Base-by-base conservation (phyloP, 2,797 vertebrate species). In the Buphagus erythrorhynchus region DNA sequence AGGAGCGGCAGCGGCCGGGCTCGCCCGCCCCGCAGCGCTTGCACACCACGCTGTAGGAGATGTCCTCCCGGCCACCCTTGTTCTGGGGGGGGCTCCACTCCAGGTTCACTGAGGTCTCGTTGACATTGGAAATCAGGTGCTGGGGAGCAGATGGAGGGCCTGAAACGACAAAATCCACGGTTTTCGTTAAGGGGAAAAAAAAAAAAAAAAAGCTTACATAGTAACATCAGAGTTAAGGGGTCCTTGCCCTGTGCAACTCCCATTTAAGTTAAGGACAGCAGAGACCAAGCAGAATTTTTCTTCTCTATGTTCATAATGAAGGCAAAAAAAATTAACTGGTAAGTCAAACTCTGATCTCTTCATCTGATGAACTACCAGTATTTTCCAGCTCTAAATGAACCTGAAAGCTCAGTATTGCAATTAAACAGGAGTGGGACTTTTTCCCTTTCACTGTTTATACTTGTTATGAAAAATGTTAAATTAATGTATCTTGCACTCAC, bases 101-200 rank as follows among this genome's bases (percentile, higher is more conserved):
- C 98, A 99, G 97, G 97, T 99, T 99, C 71, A 99, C 99, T 0
- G 99, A 99, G 1, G 99, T 99, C 98, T 99, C 99, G 0, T 99
- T 99, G 95, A 99, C 99, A 17, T 99, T 99, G 79, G 99, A 99
- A 97, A 99, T 99, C 94, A 99, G 98, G 96, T 99, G 99, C 74
- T 99, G 98, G 13, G 99, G 99, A 51, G 99, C 99, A 6, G 99
- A 98, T 0, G 99, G 99, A 74, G 99, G 99, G 7, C 99, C 99
- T 99, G 65, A 13, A 94, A 86, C 59, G 77, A 94, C 61, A 93
- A 85, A 62, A 20, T 29, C 6, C 38, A 31, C 4, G 4, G 1
- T 66, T 79, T 93, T 66, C 93, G 43, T 51, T 25, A 14, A 78
- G 42, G 24, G 3, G 4, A n/a, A 1, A 28, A 42, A 54, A 20